Evolutionary conservation across 2,113 vertebrate genomes (phyloP), one percentile per base, ranked within the genome.

Genomic region (Amazona guildingii): DNA sequence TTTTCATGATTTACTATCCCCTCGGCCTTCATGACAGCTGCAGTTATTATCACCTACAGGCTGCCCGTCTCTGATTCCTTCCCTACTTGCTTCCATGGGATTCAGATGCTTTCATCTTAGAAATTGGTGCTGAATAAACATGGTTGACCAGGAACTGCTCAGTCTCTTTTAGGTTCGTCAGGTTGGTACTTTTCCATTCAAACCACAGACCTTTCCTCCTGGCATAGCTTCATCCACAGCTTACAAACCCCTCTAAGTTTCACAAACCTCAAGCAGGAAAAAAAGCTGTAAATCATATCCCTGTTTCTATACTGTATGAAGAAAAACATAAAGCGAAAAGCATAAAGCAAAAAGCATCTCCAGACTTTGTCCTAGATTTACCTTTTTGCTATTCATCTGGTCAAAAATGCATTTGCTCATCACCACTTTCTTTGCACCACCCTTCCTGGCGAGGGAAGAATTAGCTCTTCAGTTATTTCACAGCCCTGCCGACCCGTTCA

Each of bases 1-100:
- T 90, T 86, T 90, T 93, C 9, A 12, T 70, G 59, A 59, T 80
- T 83, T 92, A 74, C 55, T 29, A 37, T 68, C 27, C 51, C 17
- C 39, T 83, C 6, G 1, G 17, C 90, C 61, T 86, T 92, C 48
- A 35, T 88, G 76, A 75, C 55, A 78, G 59, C 80, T 52, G 55
- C 43, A 86, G 82, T 86, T 78, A 94, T 29, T 81, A 52, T 68
- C 61, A 64, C 16, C 68, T 75, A 67, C 67, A 83, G 33, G 37
- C 33, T 79, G 48, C 48, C 48, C 28, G 9, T 52, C 57, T 94
- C 63, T 51, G 49, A 51, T 27, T 88, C 25, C 11, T 82, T 67
- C 62, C 67, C 55, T 88, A 61, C 73, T 95, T 88, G 55, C 95
- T 94, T 92, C 88, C 55, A 72, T 84, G 61, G 76, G 43, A 93